A percentile compares a stretch with the other conserved stretches of the same genome.
These are phyloP conservation scores for Anisognathus igniventris DNA, from an alignment of 2,797 vertebrate species.

Conservation along the genomic window DNA sequence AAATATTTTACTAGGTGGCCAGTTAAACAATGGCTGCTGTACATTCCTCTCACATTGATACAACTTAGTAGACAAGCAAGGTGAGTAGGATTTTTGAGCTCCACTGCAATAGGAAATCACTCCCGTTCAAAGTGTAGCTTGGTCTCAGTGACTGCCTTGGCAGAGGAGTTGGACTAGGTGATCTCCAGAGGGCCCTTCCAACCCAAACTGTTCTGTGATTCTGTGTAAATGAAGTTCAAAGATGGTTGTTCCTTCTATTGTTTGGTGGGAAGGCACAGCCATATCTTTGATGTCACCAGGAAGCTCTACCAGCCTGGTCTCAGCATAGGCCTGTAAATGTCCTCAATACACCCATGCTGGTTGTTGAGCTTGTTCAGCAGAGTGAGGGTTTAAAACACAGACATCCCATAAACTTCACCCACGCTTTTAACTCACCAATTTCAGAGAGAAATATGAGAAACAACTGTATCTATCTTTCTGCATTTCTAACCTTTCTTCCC, in stretches of 20 bases:
- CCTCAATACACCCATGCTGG: neutral
- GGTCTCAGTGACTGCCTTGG: neutral
- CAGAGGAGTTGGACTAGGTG: neutral
- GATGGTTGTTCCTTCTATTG: neutral
- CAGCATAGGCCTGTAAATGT: neutral
- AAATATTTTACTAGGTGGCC: neutral
- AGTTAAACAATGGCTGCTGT: neutral
- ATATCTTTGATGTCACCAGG: neutral
- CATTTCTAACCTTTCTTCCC: neutral
- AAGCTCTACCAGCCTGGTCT: neutral
- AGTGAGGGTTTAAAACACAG: neutral
- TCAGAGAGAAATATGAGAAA: neutral
- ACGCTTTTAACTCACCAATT: neutral
- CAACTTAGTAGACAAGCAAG: neutral
- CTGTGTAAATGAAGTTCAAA: neutral
- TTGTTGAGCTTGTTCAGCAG: neutral
- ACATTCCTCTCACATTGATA: neutral
- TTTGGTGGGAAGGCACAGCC: neutral
- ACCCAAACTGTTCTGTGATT: neutral
- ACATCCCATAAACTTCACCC: neutral
- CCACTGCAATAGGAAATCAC: neutral
- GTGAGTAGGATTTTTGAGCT: neutral
- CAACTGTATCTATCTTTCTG: neutral
- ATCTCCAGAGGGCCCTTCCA: neutral
- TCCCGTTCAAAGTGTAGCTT: neutral